Percentiles rank a stretch among this genome's conserved stretches.
Evolutionary conservation across 2,113 vertebrate genomes (phyloP).

Genomic region (Carettochelys insculpta): DNA sequence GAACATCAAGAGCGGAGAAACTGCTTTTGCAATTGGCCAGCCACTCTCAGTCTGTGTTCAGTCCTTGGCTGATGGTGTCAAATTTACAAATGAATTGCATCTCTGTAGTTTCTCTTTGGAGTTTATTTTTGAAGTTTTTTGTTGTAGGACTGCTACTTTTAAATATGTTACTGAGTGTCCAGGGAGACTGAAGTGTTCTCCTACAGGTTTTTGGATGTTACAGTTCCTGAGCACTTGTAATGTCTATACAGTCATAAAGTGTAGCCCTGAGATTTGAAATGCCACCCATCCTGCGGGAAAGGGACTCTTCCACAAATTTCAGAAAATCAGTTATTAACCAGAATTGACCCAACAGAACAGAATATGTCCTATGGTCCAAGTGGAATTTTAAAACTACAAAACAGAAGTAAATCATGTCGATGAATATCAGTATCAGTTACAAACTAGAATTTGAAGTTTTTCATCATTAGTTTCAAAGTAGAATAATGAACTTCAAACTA

Average conservation of each 20-base stretch:
- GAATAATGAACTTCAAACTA: background rate
- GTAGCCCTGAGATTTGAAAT: background rate
- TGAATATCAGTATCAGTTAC: background rate
- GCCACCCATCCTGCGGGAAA: background rate
- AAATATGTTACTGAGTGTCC: too few species aligned
- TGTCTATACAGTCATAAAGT: background rate
- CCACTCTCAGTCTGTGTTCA: too few species aligned
- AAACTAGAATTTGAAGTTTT: background rate
- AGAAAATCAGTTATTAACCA: background rate
- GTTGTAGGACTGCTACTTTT: too few species aligned
- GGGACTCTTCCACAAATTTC: background rate
- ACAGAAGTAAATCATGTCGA: background rate
- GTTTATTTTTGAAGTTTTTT: too few species aligned
- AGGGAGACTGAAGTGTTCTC: too few species aligned
- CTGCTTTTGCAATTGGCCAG: too few species aligned
- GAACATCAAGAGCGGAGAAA: too few species aligned
- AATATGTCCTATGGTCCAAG: background rate
- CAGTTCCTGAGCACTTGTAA: background rate
- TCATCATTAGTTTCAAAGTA: background rate
- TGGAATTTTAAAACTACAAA: background rate
- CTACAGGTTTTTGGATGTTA: too few species aligned
- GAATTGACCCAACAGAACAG: background rate
- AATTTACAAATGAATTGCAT: too few species aligned
- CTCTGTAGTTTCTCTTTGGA: too few species aligned
- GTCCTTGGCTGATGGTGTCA: too few species aligned